Evolutionary conservation across 2,888 invertebrate genomes (phyloP), one percentile per base, ranked within the genome.

Genomic region (Teleogryllus oceanicus): DNA sequence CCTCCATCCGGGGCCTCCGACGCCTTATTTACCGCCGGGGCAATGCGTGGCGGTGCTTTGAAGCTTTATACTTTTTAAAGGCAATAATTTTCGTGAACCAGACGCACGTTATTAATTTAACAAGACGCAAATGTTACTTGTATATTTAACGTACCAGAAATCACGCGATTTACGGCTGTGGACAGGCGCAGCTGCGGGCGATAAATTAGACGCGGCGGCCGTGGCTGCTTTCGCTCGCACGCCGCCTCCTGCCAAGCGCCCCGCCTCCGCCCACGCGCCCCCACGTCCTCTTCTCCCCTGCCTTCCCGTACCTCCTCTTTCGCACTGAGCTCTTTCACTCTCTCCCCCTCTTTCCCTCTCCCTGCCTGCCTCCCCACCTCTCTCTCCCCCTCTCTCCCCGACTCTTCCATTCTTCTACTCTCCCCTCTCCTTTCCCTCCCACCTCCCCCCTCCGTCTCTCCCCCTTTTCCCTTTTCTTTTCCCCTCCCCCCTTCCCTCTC

Each of bases 11-110:
- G 8, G 8, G 37, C 37, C 37, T 5, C 37, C 62, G n/a, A 5
- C 62, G 13, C 62, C 62, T 62, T 62, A 62, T 62, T 62, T 62
- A 62, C 62, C 62, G 62, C 37, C 8, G 37, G 37, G 37, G 37
- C 37, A 37, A 37, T 37, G 37, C 62, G 62, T n/a, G n/a, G 62
- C 62, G 62, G 62, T n/a, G 13, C 62, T 62, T 62, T 62, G 62
- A 62, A 62, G 62, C 62, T 62, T 62, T 62, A 62, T 62, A 62
- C 62, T 62, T 62, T 62, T 62, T 62, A 62, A 62, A 62, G 62
- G 62, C 62, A 62, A 62, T 62, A 62, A 62, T 62, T 62, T 62
- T 62, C n/a, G 62, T 62, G 62, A 62, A 62, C 62, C 62, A 62
- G 62, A 62, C 62, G 62, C 62, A 62, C 62, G 62, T 62, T 62